These are phyloP conservation scores for Oasisia sp. DNA, from an alignment of 2,888 invertebrate genomes.

Conservation along the genomic window DNA sequence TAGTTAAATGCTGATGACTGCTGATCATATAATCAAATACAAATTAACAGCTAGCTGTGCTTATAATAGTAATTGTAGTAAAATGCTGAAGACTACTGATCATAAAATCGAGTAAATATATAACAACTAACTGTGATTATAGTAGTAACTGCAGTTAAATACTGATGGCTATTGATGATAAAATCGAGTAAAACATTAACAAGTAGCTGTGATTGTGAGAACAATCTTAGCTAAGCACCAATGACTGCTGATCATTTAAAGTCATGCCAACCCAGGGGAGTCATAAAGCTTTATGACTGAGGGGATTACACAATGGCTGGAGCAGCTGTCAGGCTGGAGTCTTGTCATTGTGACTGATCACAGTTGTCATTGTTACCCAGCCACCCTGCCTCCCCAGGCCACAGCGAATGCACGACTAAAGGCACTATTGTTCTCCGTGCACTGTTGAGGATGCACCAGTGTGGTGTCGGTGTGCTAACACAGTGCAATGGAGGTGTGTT, in stretches of 20 bases:
- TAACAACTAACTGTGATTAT: too few relatives aligned
- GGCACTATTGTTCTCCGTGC: neutral
- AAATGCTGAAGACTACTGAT: too few relatives aligned
- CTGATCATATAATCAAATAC: neutral
- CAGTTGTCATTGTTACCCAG: neutral
- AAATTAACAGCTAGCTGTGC: too few relatives aligned
- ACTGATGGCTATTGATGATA: too few relatives aligned
- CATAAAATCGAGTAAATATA: too few relatives aligned
- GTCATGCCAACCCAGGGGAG: neutral
- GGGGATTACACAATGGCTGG: neutral
- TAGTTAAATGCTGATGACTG: neutral
- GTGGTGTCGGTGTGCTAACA: neutral
- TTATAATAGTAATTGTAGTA: too few relatives aligned
- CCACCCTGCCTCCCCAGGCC: neutral
- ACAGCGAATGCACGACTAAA: neutral
- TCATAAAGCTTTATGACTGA: constrained; percentile 5
- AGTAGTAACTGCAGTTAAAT: too few relatives aligned
- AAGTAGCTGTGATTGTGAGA: neutral
- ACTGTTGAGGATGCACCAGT: neutral
- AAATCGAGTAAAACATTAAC: too few relatives aligned
- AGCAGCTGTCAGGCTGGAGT: neutral
- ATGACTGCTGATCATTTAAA: neutral
- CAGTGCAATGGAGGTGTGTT: neutral
- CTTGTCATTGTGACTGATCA: neutral
- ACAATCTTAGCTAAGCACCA: too few relatives aligned